phyloP scores from a whole-genome alignment of 2,113 vertebrate species.

The Acrocephalus arundinaceus region DNA sequence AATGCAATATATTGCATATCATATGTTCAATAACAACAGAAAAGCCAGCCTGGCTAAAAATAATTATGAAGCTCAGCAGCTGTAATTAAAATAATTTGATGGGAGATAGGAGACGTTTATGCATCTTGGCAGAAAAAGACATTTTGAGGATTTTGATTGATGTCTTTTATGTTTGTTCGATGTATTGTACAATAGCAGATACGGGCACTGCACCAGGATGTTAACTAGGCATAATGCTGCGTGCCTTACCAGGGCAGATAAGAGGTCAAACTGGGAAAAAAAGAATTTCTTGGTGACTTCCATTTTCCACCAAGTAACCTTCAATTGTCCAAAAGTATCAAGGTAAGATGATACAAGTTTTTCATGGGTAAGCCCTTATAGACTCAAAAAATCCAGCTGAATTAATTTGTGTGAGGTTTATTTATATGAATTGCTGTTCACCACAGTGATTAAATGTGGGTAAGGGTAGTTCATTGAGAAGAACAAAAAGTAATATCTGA shows the following conservation, averaged over 20 bases:
- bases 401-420: neutral
- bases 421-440: neutral
- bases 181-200: constrained; percentile 55
- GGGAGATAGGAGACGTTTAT: constrained; percentile 74
- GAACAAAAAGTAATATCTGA: neutral
- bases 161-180: constrained; percentile 69
- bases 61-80: constrained; percentile 74
- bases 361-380: neutral
- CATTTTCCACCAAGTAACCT: neutral
- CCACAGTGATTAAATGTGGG: neutral
- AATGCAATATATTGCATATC: constrained; percentile 56
- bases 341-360: neutral
- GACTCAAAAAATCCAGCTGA: neutral
- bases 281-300: neutral
- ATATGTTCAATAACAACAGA: constrained; percentile 61
- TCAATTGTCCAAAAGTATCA: neutral
- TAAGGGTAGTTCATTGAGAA: neutral
- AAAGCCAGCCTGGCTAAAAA: constrained; percentile 62
- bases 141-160: constrained; percentile 76
- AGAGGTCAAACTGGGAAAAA: neutral
- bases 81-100: constrained; percentile 81
- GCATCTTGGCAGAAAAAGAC: constrained; percentile 76
- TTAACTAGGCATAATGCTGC: neutral
- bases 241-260: neutral
- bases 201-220: constrained; percentile 34